These are phyloP conservation scores for Tryphoninae sp. DNA, from an alignment of 2,888 invertebrate species.

Conservation along the genomic window DNA sequence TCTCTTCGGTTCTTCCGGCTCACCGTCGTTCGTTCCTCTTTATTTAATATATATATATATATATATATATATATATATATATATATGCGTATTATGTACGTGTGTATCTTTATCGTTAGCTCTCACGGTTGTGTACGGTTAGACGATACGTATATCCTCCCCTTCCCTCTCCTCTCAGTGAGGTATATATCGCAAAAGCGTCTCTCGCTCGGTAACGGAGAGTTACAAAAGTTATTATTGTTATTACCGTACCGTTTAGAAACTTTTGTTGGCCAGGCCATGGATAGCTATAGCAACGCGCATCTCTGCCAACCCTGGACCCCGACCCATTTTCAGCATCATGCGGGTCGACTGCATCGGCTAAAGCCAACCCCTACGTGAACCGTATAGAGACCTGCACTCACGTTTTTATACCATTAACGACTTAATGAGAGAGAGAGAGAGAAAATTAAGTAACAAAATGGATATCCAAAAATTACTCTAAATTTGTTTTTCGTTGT, in stretches of 20 bases:
- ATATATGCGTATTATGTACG: neutral
- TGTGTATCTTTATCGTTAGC: conserved; percentile 33
- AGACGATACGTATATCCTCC: conserved; percentile 18
- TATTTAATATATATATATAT: conserved; percentile 16
- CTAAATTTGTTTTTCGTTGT: too few species aligned
- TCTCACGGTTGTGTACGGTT: conserved; percentile 63
- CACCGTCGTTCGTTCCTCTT: conserved; percentile 42
- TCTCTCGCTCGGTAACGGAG: conserved; percentile 60
- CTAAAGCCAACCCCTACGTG: conserved; percentile 17
- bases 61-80: neutral
- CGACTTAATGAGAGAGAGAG: neutral
- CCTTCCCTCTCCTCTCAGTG: too few species aligned
- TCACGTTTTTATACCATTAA: conserved; percentile 17
- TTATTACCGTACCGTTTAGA: conserved; percentile 81
- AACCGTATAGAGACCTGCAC: conserved; percentile 30
- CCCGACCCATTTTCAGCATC: conserved; percentile 52
- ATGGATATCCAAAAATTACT: neutral
- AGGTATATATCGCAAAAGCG: conserved; percentile 14
- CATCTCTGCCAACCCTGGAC: conserved; percentile 15
- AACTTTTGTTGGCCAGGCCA: conserved; percentile 78
- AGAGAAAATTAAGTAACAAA: neutral
- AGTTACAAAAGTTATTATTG: conserved; percentile 81
- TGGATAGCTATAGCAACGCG: conserved; percentile 67
- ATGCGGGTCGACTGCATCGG: conserved; percentile 31
- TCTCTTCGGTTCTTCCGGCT: conserved; percentile 60